These are phyloP conservation scores for Cephalotes varians DNA, from an alignment of 2,888 invertebrate genomes.

Conservation along the genomic window DNA sequence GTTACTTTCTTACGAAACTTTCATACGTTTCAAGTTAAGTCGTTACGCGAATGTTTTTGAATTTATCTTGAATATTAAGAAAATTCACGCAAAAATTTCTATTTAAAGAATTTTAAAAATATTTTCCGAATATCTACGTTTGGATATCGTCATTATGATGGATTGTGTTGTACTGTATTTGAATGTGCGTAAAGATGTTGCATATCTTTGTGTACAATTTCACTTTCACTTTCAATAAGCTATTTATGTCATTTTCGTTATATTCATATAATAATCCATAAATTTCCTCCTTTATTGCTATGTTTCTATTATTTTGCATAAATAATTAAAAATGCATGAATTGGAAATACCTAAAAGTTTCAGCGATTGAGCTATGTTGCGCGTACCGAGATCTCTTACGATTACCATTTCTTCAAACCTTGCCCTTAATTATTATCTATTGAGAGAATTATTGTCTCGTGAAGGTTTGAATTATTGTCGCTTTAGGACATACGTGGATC, in stretches of 20 bases:
- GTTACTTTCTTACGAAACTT: conserved; percentile 80
- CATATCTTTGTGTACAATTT: conserved; percentile 25
- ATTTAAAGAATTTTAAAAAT: conserved; percentile 1
- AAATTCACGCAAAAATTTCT: conserved; percentile 1
- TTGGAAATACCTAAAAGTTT: conserved; percentile 78
- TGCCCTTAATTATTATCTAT: conserved; percentile 55
- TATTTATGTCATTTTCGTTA: conserved; percentile 20
- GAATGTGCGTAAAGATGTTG: conserved; percentile 48
- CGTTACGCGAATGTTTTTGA: not conserved
- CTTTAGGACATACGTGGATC: conserved; percentile 19
- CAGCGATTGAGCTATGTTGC: conserved; percentile 77
- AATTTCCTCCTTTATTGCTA: conserved; percentile 70
- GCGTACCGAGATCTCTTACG: conserved; percentile 6
- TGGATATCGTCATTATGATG: conserved; percentile 50
- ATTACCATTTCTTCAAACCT: conserved; percentile 6
- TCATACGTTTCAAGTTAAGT: conserved; percentile 76
- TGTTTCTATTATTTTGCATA: conserved; percentile 60
- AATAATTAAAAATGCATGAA: conserved; percentile 27
- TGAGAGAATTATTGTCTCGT: conserved; percentile 53
- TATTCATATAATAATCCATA: conserved; percentile 44
- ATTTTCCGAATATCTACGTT: conserved; percentile 4
- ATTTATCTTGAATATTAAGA: not conserved
- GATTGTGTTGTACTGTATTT: conserved; percentile 66
- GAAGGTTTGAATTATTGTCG: conserved; percentile 50
- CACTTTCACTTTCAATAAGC: conserved; percentile 36